A percentile compares a stretch with the other conserved stretches of the same genome.
phyloP scores from a whole-genome alignment of 37 sponge, comb jelly and placozoan species.

The Dysidea cf. avara region DNA sequence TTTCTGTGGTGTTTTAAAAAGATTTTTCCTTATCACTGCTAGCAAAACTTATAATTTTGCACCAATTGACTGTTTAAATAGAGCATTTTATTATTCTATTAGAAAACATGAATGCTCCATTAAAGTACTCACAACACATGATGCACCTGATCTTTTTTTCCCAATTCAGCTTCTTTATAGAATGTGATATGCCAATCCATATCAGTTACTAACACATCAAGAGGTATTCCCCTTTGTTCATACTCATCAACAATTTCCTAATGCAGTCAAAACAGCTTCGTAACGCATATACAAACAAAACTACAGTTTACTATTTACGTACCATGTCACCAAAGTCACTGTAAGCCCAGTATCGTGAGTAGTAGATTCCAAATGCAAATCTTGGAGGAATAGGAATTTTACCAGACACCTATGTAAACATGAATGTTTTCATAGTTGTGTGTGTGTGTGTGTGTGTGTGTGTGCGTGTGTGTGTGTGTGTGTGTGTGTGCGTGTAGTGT shows the following conservation, averaged over 20 bases:
- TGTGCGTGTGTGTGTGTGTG: too few species aligned
- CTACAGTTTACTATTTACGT: neutral
- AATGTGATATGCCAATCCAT: slow-evolving; percentile 89
- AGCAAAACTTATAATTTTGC: neutral
- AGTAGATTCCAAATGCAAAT: slow-evolving; percentile 76
- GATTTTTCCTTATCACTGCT: too few species aligned
- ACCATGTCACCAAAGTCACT: slow-evolving; percentile 68
- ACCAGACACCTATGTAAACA: slow-evolving; percentile 44
- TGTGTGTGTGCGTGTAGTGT: too few species aligned
- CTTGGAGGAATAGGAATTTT: slow-evolving; percentile 65
- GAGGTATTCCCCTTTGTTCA: slow-evolving; percentile 49
- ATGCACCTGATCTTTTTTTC: slow-evolving; percentile 50
- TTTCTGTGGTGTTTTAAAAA: too few species aligned
- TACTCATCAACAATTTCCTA: slow-evolving; percentile 51
- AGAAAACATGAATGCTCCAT: neutral
- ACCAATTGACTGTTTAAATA: neutral
- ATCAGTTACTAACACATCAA: slow-evolving; percentile 73
- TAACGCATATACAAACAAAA: neutral
- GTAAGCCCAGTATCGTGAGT: slow-evolving; percentile 81
- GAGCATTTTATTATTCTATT: neutral
- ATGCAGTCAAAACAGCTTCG: neutral
- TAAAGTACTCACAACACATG: neutral
- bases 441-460: too few species aligned
- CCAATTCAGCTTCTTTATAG: slow-evolving; percentile 46
- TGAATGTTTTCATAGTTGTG: too few species aligned